phyloP scores from a whole-genome alignment of 2,113 vertebrate genomes.

The Himantopus leucocephalus region DNA sequence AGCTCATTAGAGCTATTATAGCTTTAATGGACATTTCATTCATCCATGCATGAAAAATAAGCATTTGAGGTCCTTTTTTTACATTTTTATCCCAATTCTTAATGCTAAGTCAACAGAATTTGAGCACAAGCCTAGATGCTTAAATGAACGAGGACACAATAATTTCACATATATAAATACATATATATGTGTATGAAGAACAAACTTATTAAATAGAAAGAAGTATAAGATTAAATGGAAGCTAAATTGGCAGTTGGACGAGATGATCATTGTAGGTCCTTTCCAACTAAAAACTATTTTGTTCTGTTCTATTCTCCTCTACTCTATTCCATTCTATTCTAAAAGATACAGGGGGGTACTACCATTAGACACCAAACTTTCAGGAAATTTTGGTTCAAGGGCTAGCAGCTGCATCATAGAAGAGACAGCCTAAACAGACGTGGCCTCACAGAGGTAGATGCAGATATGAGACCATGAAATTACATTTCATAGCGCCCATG shows the following conservation, averaged over 20 bases:
- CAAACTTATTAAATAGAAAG: neutral
- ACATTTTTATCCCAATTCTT: neutral
- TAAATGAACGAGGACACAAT: neutral
- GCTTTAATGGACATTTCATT: neutral
- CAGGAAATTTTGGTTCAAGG: neutral
- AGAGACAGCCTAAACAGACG: neutral
- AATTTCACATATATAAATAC: neutral
- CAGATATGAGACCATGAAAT: neutral
- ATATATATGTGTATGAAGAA: neutral
- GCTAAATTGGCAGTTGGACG: neutral
- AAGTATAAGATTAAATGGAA: neutral
- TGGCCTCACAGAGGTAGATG: neutral
- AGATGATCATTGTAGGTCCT: neutral
- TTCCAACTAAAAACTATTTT: neutral
- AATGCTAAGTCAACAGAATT: neutral
- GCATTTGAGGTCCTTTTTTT: neutral
- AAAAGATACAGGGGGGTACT: neutral
- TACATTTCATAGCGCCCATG: neutral
- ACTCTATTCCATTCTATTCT: too few species aligned
- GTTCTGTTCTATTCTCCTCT: neutral
- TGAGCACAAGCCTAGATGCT: neutral
- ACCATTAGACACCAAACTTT: neutral
- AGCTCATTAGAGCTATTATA: neutral
- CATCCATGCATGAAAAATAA: neutral
- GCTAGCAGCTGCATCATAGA: neutral